Evolutionary conservation across 2,113 vertebrate species (phyloP).

Genomic region (Zingel zingel): DNA sequence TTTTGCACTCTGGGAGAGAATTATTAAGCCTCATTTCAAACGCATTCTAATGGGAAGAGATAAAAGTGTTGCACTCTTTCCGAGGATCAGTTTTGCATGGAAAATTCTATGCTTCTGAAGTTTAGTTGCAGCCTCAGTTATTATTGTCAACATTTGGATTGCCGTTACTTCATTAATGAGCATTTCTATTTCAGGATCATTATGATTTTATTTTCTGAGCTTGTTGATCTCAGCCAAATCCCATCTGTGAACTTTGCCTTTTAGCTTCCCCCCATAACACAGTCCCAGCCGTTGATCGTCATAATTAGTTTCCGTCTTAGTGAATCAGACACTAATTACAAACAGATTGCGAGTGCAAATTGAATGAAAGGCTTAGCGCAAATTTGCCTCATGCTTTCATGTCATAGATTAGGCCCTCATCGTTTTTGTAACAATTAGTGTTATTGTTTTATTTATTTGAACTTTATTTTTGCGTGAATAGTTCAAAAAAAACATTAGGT

Average conservation of each 20-base stretch:
- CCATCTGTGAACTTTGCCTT: conserved; percentile 38
- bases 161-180: not conserved
- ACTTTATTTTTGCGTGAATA: not conserved
- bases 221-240: conserved; percentile 29
- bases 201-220: not conserved
- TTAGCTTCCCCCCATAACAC: not conserved
- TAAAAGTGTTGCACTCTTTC: not conserved
- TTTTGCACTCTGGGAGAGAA: conserved; percentile 14
- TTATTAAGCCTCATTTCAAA: conserved; percentile 45
- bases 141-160: not conserved
- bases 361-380: conserved; percentile 18
- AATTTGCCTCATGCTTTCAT: not conserved
- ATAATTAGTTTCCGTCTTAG: conserved; percentile 38
- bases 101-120: conserved; percentile 37
- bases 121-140: conserved; percentile 29
- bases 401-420: not conserved
- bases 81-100: conserved; percentile 32
- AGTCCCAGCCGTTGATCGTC: conserved; percentile 18
- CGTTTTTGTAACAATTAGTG: not conserved
- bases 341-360: conserved; percentile 41
- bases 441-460: not conserved
- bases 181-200: conserved; percentile 6
- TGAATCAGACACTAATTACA: conserved; percentile 47
- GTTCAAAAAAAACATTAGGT: too few relatives aligned
- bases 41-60: conserved; percentile 21